Evolutionary conservation across 1,140 invertebrate genomes (phyloP).

Genomic region (Globodera rostochiensis): DNA sequence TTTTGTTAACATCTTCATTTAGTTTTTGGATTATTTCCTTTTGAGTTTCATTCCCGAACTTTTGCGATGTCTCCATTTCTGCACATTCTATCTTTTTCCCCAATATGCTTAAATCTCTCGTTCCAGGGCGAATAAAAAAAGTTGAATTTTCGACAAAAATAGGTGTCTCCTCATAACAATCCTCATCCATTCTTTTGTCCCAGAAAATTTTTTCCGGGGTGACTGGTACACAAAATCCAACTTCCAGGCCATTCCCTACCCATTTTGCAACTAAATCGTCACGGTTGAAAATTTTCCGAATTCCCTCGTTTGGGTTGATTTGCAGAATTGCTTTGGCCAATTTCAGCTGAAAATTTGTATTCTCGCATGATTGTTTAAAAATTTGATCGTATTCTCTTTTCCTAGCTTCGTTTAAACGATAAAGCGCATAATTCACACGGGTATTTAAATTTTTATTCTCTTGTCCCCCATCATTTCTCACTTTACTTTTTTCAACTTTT

Average conservation of each 20-base stretch:
- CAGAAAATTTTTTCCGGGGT: background rate
- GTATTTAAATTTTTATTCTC: conserved; percentile 1
- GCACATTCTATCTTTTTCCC: no score
- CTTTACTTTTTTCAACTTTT: background rate
- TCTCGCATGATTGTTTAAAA: background rate
- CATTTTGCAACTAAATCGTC: background rate
- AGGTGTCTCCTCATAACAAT: background rate
- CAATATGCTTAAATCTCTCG: no score
- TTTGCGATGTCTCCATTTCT: background rate
- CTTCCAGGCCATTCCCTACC: background rate
- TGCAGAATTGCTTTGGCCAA: no score
- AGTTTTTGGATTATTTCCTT: background rate
- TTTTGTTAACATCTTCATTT: background rate
- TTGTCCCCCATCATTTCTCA: background rate
- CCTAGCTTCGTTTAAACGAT: background rate
- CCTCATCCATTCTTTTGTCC: background rate
- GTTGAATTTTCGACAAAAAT: conserved; percentile 30
- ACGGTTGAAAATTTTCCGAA: background rate
- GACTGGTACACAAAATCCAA: background rate
- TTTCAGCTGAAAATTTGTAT: conserved; percentile 43
- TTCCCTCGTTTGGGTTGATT: background rate
- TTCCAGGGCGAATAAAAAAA: conserved; percentile 41
- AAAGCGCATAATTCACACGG: background rate
- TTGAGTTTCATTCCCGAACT: background rate
- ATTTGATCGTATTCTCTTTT: conserved; percentile 9